Conservation (phyloP, 2,113 vertebrate species). For the Apodemus sylvaticus region DNA sequence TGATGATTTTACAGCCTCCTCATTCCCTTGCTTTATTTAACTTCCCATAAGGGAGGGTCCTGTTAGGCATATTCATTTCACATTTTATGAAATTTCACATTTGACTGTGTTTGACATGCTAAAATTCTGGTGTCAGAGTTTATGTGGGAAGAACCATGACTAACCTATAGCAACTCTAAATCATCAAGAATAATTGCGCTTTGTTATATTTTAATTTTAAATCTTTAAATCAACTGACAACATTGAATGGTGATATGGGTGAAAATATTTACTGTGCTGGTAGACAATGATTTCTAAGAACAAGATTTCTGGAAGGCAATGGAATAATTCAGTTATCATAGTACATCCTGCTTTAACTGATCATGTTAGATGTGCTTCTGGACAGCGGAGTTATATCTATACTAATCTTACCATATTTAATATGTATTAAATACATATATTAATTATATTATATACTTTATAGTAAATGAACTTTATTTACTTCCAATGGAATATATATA, state of each 20-base stretch:
- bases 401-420: not conserved
- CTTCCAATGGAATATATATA: not conserved
- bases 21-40: not conserved
- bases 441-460: no score
- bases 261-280: not conserved
- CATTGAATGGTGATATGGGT: not conserved
- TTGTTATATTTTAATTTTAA: not conserved
- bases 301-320: not conserved
- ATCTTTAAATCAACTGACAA: not conserved
- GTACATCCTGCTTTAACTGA: not conserved
- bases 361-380: not conserved
- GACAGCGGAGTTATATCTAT: not conserved
- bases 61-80: not conserved
- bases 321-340: not conserved
- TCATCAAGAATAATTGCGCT: not conserved
- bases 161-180: not conserved
- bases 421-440: not conserved
- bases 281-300: not conserved
- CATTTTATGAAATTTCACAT: not conserved
- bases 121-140: not conserved
- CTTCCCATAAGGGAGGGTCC: not conserved
- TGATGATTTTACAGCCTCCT: not conserved
- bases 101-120: not conserved
- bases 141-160: fast-evolving
- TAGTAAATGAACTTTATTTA: not conserved